Evolutionary conservation across 2,797 vertebrate genomes (phyloP), one percentile per base, ranked within the genome.

Genomic region (Enoplosus armatus): DNA sequence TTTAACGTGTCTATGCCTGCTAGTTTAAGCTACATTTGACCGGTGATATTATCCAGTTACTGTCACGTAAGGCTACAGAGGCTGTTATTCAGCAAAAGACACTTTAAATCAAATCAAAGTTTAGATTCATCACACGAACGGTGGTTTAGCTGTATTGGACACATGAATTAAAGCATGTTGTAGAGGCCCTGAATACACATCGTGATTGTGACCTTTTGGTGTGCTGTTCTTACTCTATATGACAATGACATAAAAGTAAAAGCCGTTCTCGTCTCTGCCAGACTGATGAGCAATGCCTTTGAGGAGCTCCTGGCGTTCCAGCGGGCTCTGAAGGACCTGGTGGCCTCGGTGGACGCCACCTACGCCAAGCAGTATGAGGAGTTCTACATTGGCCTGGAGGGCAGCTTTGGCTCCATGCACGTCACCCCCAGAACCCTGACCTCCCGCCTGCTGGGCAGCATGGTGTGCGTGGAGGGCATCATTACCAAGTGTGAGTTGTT

Each of bases 391-490:
- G 98, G 96, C 1, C 82, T 99, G 88, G 97, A 99, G 89, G 98
- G 98, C 64, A 99, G 98, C 94, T 99, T 99, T 1, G 98, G 98
- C 55, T 93, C 94, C 87, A 98, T 97, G 84, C 98, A 99, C 0
- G 97, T 99, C 71, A 97, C 97, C 0, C 98, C 98, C 0, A 95
- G 98, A 4, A 98, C 98, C 0, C 95, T 99, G 55, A 98, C 96
- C 0, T 96, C 98, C 12, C 95, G 96, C 2, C 97, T 97, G 86
- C 95, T 99, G 90, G 96, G 98, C 86, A 97, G 95, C 91, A 93
- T 98, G 29, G 97, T 99, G 88, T 99, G 98, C 0, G 96, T 99
- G 87, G 98, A 99, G 91, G 98, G 98, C 87, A 99, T 99, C 55
- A 95, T 99, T 82, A 99, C 98, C 0, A 99, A 99, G 82, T 99